Conservation (phyloP, 2,113 vertebrate genomes). For the Mungos mungo region DNA sequence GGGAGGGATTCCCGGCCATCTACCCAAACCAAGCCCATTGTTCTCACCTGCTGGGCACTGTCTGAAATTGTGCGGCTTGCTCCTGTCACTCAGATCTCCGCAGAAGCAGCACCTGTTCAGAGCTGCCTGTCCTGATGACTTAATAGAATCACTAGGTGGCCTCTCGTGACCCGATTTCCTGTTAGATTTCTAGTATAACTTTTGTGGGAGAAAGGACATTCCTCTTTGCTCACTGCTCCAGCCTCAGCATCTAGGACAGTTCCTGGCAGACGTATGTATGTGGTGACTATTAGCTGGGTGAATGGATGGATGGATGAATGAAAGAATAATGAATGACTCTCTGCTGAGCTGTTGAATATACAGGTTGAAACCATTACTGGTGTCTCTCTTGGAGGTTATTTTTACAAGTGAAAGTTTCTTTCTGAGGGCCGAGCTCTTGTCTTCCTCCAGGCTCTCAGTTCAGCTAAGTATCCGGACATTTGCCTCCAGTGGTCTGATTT, state of each 20-base stretch:
- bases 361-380: background rate
- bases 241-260: background rate
- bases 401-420: background rate
- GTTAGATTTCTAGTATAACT: background rate
- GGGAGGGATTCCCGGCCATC: background rate
- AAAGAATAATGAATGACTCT: background rate
- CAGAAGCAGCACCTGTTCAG: background rate
- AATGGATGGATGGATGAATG: background rate
- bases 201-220: background rate
- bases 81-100: background rate
- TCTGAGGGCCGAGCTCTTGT: background rate
- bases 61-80: background rate
- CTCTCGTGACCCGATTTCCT: background rate
- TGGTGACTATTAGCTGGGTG: too few relatives aligned
- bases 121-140: background rate
- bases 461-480: slow-evolving; percentile 90
- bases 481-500: slow-evolving; percentile 89
- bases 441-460: slow-evolving; percentile 86
- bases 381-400: background rate
- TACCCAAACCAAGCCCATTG: too few relatives aligned
- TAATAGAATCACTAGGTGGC: background rate
- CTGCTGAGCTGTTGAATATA: background rate
- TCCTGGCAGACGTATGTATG: background rate
- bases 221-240: background rate
- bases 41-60: background rate